These are phyloP conservation scores for Omphaloscelis lunosa DNA, from an alignment of 2,888 invertebrate species.

Conservation along the genomic window DNA sequence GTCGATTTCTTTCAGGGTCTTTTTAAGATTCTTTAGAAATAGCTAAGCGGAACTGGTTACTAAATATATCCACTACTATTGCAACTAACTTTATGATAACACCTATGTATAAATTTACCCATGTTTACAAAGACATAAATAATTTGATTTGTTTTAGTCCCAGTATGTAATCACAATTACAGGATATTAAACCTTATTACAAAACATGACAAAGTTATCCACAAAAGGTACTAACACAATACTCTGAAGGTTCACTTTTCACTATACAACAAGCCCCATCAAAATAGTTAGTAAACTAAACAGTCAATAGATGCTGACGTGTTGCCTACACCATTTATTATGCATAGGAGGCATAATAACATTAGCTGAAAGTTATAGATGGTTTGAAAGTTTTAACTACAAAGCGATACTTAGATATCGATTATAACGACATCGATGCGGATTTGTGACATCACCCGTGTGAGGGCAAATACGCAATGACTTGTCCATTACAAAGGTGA, in stretches of 20 bases:
- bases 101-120: no score
- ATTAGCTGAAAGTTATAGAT: slow-evolving; percentile 46
- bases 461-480: not conserved
- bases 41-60: no score
- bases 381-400: slow-evolving; percentile 48
- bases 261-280: slow-evolving; percentile 38
- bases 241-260: not conserved
- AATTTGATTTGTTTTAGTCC: no score
- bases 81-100: no score
- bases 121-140: no score
- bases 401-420: slow-evolving; percentile 30
- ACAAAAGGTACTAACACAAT: slow-evolving; percentile 21
- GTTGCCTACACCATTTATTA: slow-evolving; percentile 41
- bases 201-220: slow-evolving; percentile 22
- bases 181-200: slow-evolving; percentile 2
- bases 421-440: slow-evolving; percentile 25
- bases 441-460: not conserved
- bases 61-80: no score
- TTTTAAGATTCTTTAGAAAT: no score
- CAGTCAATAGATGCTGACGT: slow-evolving; percentile 33
- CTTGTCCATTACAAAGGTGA: not conserved
- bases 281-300: slow-evolving; percentile 54
- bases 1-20: no score
- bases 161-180: not conserved
- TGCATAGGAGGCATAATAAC: slow-evolving; percentile 48